These are phyloP conservation scores for Callochromis pleurospilus DNA, from an alignment of 2,113 vertebrate genomes.

Conservation along the genomic window DNA sequence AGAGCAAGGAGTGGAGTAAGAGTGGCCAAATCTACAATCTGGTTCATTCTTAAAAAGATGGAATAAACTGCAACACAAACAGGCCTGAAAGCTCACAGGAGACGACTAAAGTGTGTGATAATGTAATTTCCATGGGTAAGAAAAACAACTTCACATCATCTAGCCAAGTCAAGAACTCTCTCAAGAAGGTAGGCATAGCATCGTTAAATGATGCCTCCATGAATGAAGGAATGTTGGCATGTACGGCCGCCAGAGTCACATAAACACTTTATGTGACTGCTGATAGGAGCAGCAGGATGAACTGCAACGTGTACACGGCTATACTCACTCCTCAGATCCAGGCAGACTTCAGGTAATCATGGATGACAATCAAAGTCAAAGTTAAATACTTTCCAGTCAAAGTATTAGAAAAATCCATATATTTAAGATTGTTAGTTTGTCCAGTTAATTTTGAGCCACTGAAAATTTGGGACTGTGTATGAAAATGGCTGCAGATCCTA, in stretches of 20 bases:
- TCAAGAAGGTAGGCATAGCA: neutral
- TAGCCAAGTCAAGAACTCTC: neutral
- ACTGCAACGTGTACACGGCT: neutral
- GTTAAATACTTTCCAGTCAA: neutral
- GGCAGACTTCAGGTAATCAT: neutral
- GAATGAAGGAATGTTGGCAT: neutral
- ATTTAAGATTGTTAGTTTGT: neutral
- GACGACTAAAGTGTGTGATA: neutral
- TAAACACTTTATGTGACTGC: neutral
- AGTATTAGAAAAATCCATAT: neutral
- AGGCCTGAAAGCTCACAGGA: neutral
- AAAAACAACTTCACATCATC: neutral
- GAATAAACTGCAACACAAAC: neutral
- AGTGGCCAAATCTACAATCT: neutral
- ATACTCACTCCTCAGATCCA: neutral
- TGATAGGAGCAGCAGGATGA: neutral
- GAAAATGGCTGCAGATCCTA: neutral
- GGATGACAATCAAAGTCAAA: neutral
- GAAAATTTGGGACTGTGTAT: neutral
- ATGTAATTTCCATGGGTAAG: neutral
- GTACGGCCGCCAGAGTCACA: neutral
- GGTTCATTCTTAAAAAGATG: neutral
- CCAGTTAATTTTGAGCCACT: neutral
- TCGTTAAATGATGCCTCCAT: neutral
- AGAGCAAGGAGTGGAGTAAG: neutral